A percentile compares a stretch with the other conserved stretches of the same genome.
These are phyloP conservation scores for Ceraclea dissimilis DNA, from an alignment of 2,888 invertebrate species.

Conservation along the genomic window DNA sequence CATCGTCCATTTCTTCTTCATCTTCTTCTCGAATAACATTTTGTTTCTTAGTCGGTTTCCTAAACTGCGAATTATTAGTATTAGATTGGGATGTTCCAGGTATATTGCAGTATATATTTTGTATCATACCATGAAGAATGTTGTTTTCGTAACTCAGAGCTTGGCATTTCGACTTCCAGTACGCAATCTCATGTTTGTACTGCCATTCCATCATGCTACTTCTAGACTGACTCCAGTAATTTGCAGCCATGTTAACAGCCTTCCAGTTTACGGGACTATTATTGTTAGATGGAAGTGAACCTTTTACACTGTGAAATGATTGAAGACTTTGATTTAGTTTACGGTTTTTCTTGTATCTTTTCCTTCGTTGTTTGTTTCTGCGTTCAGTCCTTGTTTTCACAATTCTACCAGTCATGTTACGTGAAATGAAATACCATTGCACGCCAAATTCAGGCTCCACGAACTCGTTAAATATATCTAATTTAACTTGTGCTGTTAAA, in stretches of 20 bases:
- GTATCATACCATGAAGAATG: conserved; percentile 46
- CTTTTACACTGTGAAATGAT: not conserved
- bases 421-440: too few relatives aligned
- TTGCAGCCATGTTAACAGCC: conserved; percentile 8
- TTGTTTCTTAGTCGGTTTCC: conserved; percentile 23
- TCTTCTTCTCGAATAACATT: conserved; percentile 18
- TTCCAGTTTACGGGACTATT: not conserved
- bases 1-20: conserved; percentile 27
- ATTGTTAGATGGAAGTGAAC: not conserved
- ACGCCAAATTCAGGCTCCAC: too few relatives aligned
- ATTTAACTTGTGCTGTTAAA: too few relatives aligned
- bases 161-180: conserved; percentile 53
- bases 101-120: conserved; percentile 28
- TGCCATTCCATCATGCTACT: conserved; percentile 34
- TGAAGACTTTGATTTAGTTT: too few relatives aligned
- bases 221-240: conserved; percentile 14
- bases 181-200: conserved; percentile 50
- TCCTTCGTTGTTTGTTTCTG: not conserved
- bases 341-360: not conserved
- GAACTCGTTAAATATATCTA: too few relatives aligned
- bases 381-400: not conserved
- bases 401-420: not conserved
- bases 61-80: not conserved
- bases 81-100: conserved; percentile 6
- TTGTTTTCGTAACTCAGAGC: conserved; percentile 52